Base-by-base conservation (phyloP, 2,888 invertebrate genomes). In the Tetanocera ferruginea region DNA sequence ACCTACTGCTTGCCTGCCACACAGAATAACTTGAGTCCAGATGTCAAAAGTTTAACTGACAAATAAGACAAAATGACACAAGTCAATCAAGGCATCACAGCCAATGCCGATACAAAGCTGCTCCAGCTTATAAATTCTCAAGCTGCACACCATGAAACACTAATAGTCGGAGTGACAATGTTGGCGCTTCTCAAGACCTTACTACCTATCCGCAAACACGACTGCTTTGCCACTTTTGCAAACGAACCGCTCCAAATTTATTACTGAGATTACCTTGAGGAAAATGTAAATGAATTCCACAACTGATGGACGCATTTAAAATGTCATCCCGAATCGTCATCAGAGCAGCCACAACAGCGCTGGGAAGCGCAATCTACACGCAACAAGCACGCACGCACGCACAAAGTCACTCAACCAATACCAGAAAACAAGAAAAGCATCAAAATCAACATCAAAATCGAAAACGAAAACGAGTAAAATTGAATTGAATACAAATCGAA, bases 51-150 rank as follows among this genome's bases (percentile, higher is more conserved):
- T 82, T 82, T 80, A 81, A 82, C 84, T 87, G 87, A 87, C 88
- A 88, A 88, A 87, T 87, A 86, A 86, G 88, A 87, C 87, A 87
- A 86, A 88, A 83, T 87, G 88, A 87, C 87, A 87, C 86, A 83
- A 88, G 88, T 87, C 87, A 88, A 87, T 87, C 87, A 87, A 85
- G 83, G 85, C 81, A 81, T 80, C 84, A 82, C 82, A 70, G 78
- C 17, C 43, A 25, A 19, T 37, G 76, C 55, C 55, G 76, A 57
- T 51, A 62, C 52, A 23, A 34, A 37, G 34, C 71, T 3, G 11
- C 31, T 34, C 11, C 57, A 67, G 82, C 84, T 83, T 82, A 85
- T 84, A 84, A 86, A 84, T 83, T 85, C 83, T 81, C n/a, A 72
- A 69, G 73, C 57, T 74, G 60, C 74, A 64, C 52, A 74, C 74